Base-by-base conservation (phyloP, 2,113 vertebrate species). In the Aplodontia rufa region DNA sequence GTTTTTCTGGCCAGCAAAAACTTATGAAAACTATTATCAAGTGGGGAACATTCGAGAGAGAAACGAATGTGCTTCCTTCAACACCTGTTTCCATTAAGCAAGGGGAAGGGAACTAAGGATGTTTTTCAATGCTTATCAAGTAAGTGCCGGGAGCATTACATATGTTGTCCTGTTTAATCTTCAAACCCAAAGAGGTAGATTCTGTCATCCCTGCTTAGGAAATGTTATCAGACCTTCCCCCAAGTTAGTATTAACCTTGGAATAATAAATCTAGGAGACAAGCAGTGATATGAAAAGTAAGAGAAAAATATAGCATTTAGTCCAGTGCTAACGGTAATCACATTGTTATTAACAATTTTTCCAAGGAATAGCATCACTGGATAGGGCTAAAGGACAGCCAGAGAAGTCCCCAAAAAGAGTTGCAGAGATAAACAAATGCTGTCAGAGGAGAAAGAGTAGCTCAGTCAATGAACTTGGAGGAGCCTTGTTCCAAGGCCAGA, bases 1-100 rank as follows among this genome's bases (percentile, higher is more conserved):
- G 40, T 49, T 69, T 84, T 85, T 55, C 87, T 90, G 83, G 69
- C 69, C 90, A 90, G 62, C 32, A 26, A 60, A 89, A 82, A 90
- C 17, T 79, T 79, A 81, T 22, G 14, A 93, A 96, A 96, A 84
- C 45, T 28, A 87, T 96, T 94, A 82, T 91, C 71, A 74, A 49
- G 26, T 93, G 79, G 55, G n/a, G n/a, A 80, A 71, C 47, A 87
- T 26, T 40, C 1, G 89, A 93, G 91, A 71, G 35, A 87, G 90
- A 60, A 78, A 60, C 80, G 13, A 60, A 71, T 30, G 37, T 55
- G 20, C 95, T 91, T 95, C 79, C 71, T 93, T 87, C 71, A 91
- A 94, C 62, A 93, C 80, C 64, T 95, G 74, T 96, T 96, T 97
- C 92, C 66, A 90, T 97, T 95, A 93, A 97, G 24, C 53, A 74